Evolutionary conservation across 2,888 invertebrate species (phyloP).

Genomic region (Stenchaetothrips biformis): DNA sequence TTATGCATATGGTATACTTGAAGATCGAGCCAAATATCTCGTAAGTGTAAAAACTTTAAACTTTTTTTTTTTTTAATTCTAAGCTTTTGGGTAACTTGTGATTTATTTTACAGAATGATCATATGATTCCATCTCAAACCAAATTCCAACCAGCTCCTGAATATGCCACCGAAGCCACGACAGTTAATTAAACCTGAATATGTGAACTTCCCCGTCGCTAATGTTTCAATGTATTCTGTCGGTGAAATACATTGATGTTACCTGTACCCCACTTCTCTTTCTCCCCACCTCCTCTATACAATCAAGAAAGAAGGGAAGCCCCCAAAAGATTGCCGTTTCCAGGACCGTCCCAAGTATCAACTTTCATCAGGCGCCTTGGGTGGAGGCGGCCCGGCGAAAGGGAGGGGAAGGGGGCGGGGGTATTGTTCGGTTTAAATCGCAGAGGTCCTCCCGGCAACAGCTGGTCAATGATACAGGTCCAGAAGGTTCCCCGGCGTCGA

Average conservation of each 20-base stretch:
- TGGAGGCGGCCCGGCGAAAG: no score
- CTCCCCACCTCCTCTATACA: no score
- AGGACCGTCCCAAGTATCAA: no score
- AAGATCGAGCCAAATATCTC: constrained; percentile 68
- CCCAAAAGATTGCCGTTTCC: no score
- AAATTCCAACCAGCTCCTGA: background rate
- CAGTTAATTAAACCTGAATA: background rate
- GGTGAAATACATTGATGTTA: background rate
- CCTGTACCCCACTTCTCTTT: no score
- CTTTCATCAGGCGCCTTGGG: no score
- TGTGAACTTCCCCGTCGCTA: background rate
- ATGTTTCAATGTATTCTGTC: background rate
- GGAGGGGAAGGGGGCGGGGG: no score
- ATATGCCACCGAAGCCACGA: background rate
- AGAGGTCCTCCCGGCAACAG: no score
- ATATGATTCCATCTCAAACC: background rate
- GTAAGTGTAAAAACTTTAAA: constrained; percentile 39
- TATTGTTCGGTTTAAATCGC: no score
- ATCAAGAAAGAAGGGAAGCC: no score
- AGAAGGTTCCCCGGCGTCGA: no score
- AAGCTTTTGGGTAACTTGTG: background rate
- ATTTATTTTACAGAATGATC: background rate
- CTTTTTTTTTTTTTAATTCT: background rate
- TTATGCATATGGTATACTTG: constrained; percentile 69
- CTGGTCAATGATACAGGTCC: no score